Evolutionary conservation across 2,113 vertebrate genomes (phyloP).

Genomic region (Nyctereutes procyonoides): DNA sequence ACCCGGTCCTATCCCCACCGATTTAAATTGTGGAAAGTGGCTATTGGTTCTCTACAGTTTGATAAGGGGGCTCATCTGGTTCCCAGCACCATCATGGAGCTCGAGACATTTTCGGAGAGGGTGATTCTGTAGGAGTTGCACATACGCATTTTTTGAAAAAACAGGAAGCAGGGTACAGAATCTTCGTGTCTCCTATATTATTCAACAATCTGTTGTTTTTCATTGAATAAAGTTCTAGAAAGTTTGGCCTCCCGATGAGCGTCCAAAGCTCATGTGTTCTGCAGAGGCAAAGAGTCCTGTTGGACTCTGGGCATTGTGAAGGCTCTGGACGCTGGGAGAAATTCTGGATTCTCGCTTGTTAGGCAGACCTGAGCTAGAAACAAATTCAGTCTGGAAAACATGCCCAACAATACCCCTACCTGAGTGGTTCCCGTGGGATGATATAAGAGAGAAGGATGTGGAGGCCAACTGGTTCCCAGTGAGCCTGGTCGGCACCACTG

Average conservation of each 20-base stretch:
- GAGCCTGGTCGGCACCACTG: accelerated
- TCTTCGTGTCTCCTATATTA: not conserved
- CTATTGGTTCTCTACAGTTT: not conserved
- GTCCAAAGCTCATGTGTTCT: not conserved
- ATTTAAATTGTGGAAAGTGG: not conserved
- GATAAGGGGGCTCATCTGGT: not conserved
- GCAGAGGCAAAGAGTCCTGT: no score
- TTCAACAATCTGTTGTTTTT: no score
- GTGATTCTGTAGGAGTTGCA: no score
- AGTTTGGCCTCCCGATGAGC: accelerated
- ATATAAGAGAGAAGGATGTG: accelerated
- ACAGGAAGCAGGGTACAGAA: not conserved
- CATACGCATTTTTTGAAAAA: accelerated
- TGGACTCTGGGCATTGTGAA: no score
- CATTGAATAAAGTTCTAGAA: not conserved
- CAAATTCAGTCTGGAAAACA: accelerated
- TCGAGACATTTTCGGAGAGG: not conserved
- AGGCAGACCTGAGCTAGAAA: not conserved
- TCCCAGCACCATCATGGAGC: not conserved
- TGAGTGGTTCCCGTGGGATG: accelerated
- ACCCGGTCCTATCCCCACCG: not conserved
- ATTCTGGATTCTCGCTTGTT: no score
- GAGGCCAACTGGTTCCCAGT: accelerated
- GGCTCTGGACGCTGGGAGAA: no score
- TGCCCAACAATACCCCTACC: accelerated